A percentile compares a stretch with the other conserved stretches of the same genome.
phyloP scores from a whole-genome alignment of 2,797 vertebrate species.

The Halcyon chelicuti region DNA sequence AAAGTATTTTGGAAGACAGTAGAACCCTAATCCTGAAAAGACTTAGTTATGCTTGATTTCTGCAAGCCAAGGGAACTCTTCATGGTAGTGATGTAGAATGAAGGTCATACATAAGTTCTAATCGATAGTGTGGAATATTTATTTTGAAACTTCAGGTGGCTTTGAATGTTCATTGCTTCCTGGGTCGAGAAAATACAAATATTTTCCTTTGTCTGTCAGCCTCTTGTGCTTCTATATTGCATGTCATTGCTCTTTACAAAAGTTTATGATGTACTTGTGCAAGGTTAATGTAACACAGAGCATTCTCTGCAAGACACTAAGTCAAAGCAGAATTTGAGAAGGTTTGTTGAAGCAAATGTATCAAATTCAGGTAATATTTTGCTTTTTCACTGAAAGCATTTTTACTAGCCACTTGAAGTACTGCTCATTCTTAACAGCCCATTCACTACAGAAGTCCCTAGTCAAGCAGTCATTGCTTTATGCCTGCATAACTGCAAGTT shows the following conservation, averaged over 20 bases:
- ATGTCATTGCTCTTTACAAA: neutral
- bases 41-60: neutral
- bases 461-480: neutral
- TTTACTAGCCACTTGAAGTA: conserved; percentile 63
- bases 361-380: neutral
- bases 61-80: neutral
- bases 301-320: neutral
- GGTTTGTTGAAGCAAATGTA: neutral
- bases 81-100: neutral
- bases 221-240: neutral
- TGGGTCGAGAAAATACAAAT: neutral
- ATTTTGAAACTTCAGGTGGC: neutral
- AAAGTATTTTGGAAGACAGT: neutral
- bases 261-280: neutral
- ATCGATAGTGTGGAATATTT: neutral
- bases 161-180: neutral
- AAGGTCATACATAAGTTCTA: neutral
- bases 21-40: neutral
- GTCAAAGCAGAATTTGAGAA: neutral
- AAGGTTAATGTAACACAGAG: neutral
- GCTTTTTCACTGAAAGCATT: conserved; percentile 44
- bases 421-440: conserved; percentile 56
- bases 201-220: neutral
- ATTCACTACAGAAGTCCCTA: conserved; percentile 20
- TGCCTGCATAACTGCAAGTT: conserved; percentile 44